Percentiles rank a stretch among this genome's conserved stretches.
Evolutionary conservation across 2,113 vertebrate genomes (phyloP).

Genomic region (Myotis brandtii): DNA sequence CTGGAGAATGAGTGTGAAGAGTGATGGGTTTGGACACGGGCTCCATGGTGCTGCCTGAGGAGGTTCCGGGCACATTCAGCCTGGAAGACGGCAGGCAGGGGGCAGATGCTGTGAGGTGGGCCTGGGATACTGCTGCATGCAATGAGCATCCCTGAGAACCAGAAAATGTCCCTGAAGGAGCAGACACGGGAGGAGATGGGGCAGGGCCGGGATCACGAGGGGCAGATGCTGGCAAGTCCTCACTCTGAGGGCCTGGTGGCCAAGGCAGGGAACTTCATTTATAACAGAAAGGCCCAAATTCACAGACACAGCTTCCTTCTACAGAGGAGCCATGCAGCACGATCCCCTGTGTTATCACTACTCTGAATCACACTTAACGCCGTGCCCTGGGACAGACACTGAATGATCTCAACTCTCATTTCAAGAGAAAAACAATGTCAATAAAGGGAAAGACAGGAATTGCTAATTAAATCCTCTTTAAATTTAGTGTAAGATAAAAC

Average conservation of each 20-base stretch:
- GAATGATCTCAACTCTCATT: not conserved
- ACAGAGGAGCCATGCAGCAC: rapidly evolving
- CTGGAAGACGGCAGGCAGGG: not conserved
- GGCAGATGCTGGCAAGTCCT: rapidly evolving
- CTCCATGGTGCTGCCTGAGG: not conserved
- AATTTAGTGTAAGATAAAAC: slow-evolving; percentile 67
- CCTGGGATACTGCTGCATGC: rapidly evolving
- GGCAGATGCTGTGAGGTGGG: rapidly evolving
- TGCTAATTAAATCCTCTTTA: slow-evolving; percentile 79
- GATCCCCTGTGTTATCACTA: rapidly evolving
- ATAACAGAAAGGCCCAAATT: not conserved
- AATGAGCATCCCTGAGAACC: rapidly evolving
- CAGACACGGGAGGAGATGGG: rapidly evolving
- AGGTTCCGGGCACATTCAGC: not conserved
- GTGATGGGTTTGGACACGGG: not conserved
- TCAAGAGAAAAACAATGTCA: not conserved
- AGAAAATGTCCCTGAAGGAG: not conserved
- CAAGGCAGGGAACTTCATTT: rapidly evolving
- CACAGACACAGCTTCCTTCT: rapidly evolving
- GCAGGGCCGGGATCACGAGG: rapidly evolving
- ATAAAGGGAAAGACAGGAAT: slow-evolving; percentile 49
- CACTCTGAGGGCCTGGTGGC: rapidly evolving
- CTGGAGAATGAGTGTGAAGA: not conserved
- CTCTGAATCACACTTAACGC: not conserved
- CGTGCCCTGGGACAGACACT: not conserved